These are phyloP conservation scores for Chlorodrepanis virens DNA, from an alignment of 2,113 vertebrate genomes.

Conservation along the genomic window DNA sequence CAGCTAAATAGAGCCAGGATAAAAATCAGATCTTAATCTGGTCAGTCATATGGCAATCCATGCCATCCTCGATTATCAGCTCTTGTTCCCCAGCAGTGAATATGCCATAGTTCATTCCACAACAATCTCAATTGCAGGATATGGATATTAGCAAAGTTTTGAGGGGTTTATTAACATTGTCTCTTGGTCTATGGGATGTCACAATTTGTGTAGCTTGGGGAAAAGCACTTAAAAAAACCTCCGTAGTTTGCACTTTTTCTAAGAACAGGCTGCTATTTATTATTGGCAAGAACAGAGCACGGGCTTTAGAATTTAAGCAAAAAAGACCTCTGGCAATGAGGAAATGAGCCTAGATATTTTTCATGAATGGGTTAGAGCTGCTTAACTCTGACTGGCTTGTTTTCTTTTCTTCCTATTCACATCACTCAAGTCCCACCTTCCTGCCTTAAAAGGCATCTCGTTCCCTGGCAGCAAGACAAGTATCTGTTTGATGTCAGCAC, in stretches of 20 bases:
- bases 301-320: conserved; percentile 68
- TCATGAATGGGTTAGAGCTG: conserved; percentile 72
- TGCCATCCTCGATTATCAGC: background rate
- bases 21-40: conserved; percentile 29
- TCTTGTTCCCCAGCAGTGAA: background rate
- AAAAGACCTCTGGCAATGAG: conserved; percentile 70
- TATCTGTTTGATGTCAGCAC: conserved; percentile 77
- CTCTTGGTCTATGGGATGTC: conserved; percentile 19
- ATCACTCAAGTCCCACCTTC: conserved; percentile 73
- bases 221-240: conserved; percentile 20
- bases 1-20: background rate
- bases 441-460: conserved; percentile 70
- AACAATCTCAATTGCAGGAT: background rate
- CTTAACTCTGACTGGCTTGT: conserved; percentile 72
- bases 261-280: conserved; percentile 62
- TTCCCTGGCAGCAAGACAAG: conserved; percentile 72
- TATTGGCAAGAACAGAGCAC: conserved; percentile 62
- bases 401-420: conserved; percentile 74
- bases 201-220: conserved; percentile 3
- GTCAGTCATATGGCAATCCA: background rate
- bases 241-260: conserved; percentile 45
- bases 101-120: background rate
- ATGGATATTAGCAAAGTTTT: conserved; percentile 41
- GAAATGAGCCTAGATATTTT: conserved; percentile 70
- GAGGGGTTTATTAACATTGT: conserved; percentile 26